phyloP scores from a whole-genome alignment of 1,140 invertebrate species.

The Zaprionus nigranus region DNA sequence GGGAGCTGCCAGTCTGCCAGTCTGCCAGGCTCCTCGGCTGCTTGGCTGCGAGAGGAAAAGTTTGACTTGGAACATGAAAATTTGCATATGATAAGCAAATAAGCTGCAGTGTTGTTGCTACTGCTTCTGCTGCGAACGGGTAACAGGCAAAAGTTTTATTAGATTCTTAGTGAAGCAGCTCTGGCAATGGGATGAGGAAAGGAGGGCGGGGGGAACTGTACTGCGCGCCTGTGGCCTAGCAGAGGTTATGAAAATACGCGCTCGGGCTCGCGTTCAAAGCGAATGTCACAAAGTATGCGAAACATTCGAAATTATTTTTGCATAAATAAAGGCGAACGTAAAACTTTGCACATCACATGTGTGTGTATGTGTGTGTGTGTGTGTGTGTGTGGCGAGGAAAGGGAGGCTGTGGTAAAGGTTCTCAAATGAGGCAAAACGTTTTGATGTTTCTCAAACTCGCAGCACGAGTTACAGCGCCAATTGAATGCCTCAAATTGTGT shows the following conservation, averaged over 20 bases:
- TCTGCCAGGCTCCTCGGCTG: background rate
- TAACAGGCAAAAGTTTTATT: constrained; percentile 79
- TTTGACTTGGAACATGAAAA: constrained; percentile 76
- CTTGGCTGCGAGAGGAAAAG: constrained; percentile 54
- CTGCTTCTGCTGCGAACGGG: constrained; percentile 47
- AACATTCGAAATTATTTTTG: constrained; percentile 78
- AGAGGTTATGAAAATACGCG: constrained; percentile 68
- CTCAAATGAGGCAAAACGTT: constrained; percentile 67
- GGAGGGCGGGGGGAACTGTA: background rate
- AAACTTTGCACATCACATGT: constrained; percentile 41
- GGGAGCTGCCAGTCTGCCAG: constrained; percentile 2
- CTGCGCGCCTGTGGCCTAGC: constrained; percentile 58
- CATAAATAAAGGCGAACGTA: constrained; percentile 66
- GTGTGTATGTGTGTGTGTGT: constrained; percentile 6
- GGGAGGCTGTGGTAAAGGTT: constrained; percentile 45
- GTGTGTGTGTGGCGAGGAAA: constrained; percentile 15
- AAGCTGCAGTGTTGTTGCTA: constrained; percentile 59
- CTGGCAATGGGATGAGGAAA: constrained; percentile 11
- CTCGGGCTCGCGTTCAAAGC: constrained; percentile 21
- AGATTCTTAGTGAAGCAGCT: constrained; percentile 65
- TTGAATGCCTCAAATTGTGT: constrained; percentile 43
- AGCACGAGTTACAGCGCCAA: constrained; percentile 30
- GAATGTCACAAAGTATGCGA: constrained; percentile 67
- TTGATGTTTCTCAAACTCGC: constrained; percentile 21
- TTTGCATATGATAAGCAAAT: constrained; percentile 83